Evolutionary conservation across 2,888 invertebrate species (phyloP).

Genomic region (Myopa testacea): DNA sequence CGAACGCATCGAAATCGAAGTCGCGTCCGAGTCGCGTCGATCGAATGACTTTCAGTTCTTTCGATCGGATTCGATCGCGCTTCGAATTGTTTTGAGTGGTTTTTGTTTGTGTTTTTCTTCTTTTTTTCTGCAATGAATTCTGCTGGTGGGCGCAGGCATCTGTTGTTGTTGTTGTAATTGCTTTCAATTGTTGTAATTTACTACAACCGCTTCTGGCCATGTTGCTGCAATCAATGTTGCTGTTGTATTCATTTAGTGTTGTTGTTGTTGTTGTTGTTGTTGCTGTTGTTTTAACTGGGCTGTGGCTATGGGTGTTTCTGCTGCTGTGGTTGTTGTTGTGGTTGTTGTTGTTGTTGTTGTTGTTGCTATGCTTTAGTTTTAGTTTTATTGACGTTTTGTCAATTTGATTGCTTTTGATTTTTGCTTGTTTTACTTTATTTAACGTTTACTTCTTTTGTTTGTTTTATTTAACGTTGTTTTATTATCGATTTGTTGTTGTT

Average conservation of each 20-base stretch:
- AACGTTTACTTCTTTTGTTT: neutral
- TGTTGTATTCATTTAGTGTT: slow-evolving; percentile 11
- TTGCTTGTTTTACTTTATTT: slow-evolving; percentile 34
- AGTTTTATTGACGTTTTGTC: slow-evolving; percentile 64
- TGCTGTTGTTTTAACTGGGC: neutral
- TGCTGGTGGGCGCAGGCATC: slow-evolving; percentile 39
- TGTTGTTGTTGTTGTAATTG: slow-evolving; percentile 24
- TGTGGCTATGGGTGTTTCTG: neutral
- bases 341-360: neutral
- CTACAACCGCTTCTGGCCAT: neutral
- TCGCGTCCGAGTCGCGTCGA: neutral
- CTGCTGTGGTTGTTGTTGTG: slow-evolving; percentile 6
- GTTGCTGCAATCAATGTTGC: slow-evolving; percentile 49
- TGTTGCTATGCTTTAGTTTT: slow-evolving; percentile 45
- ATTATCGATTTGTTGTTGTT: neutral
- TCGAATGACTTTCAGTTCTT: neutral
- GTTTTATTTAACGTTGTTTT: neutral
- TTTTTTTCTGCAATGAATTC: slow-evolving; percentile 37
- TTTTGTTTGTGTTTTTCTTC: neutral
- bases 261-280: neutral
- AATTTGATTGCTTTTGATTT: slow-evolving; percentile 65
- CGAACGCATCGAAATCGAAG: neutral
- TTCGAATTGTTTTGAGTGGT: too few species aligned
- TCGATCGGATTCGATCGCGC: neutral
- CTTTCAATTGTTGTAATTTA: neutral